A percentile compares a stretch with the other conserved stretches of the same genome.
Evolutionary conservation across 2,797 vertebrate genomes (phyloP).

Genomic region (Coccyzus lansbergi): DNA sequence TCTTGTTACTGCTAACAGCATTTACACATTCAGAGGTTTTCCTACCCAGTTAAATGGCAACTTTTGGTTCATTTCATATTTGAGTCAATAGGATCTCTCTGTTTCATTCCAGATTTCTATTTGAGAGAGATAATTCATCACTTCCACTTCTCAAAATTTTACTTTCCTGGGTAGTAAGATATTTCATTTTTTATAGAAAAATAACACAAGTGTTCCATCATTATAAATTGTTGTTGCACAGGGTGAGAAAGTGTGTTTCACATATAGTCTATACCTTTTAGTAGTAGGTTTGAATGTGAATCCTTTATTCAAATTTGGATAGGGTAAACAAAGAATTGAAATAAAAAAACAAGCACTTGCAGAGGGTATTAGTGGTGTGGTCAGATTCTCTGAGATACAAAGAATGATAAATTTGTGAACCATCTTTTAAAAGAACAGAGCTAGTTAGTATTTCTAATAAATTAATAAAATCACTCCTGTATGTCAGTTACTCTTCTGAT

Average conservation of each 20-base stretch:
- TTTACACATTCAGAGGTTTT: conserved; percentile 1
- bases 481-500: not conserved
- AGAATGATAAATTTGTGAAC: not conserved
- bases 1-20: not conserved
- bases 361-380: not conserved
- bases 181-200: not conserved
- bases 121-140: not conserved
- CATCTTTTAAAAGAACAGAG: not conserved
- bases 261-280: not conserved
- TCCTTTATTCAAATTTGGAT: not conserved
- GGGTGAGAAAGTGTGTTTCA: not conserved
- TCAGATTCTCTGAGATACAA: not conserved
- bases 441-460: not conserved
- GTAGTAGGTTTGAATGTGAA: not conserved
- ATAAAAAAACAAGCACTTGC: not conserved
- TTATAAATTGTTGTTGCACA: not conserved
- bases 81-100: not conserved
- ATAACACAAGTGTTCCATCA: not conserved
- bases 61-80: not conserved
- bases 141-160: not conserved
- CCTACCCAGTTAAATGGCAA: not conserved
- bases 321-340: not conserved
- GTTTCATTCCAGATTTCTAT: conserved; percentile 12
- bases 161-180: not conserved
- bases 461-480: not conserved